A percentile compares a stretch with the other conserved stretches of the same genome.
phyloP scores from a whole-genome alignment of 1,140 invertebrate genomes.

The Drosophila sechellia region DNA sequence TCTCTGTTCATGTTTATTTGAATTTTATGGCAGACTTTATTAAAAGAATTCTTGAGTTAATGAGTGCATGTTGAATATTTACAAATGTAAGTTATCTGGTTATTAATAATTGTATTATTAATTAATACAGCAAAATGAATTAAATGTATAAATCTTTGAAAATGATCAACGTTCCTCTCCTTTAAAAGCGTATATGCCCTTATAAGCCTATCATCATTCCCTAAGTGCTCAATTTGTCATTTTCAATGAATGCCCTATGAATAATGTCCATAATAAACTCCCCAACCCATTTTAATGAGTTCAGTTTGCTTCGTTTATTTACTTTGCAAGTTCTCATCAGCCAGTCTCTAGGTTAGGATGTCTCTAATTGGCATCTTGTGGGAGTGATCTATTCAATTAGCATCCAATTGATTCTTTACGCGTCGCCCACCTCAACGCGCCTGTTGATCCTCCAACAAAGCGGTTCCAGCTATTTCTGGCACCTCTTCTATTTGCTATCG shows the following conservation, averaged over 20 bases:
- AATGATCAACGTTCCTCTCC: too few species aligned
- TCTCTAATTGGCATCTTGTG: conserved; percentile 45
- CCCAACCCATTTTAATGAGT: conserved; percentile 22
- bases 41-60: too few species aligned
- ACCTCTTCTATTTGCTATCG: conserved; percentile 31
- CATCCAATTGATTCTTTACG: conserved; percentile 40
- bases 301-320: conserved; percentile 14
- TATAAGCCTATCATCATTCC: conserved; percentile 14
- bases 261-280: conserved; percentile 15
- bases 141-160: too few species aligned
- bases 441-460: conserved; percentile 34
- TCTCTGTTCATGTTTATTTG: background rate
- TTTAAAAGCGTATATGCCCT: background rate
- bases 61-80: background rate
- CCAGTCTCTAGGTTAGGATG: background rate
- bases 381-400: conserved; percentile 47
- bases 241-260: conserved; percentile 15
- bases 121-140: background rate
- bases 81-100: background rate
- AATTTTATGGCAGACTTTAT: background rate
- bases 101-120: background rate
- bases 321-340: conserved; percentile 16
- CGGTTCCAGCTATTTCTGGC: conserved; percentile 43
- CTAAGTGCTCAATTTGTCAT: conserved; percentile 27
- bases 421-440: conserved; percentile 15